phyloP scores from a whole-genome alignment of 1,140 invertebrate genomes.

The Radopholus similis region DNA sequence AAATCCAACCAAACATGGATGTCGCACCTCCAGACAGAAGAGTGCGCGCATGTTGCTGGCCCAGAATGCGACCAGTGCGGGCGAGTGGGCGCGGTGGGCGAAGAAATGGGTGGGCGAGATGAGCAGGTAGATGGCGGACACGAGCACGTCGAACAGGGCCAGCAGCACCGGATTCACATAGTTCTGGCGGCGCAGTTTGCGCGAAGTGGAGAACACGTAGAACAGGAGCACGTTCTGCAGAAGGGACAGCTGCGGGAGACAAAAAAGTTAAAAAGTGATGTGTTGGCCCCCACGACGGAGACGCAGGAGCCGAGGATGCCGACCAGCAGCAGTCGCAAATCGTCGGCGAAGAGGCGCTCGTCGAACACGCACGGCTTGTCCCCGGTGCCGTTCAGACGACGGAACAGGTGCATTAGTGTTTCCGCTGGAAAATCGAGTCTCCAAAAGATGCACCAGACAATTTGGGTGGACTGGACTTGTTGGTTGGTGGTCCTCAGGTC shows the following conservation, averaged over 20 bases:
- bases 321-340: conserved; percentile 26
- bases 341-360: conserved; percentile 1
- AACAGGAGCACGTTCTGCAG: conserved; percentile 44
- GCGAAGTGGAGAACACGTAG: conserved; percentile 52
- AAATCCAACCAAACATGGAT: background rate
- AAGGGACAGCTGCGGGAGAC: conserved; percentile 24
- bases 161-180: conserved; percentile 52
- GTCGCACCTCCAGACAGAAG: conserved; percentile 46
- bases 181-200: conserved; percentile 51
- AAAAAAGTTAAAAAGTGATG: conserved; percentile 2
- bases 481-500: too few relatives aligned
- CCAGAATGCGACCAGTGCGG: conserved; percentile 26
- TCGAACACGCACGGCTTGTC: background rate
- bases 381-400: background rate
- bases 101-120: conserved; percentile 45
- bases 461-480: too few relatives aligned
- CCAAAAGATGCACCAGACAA: too few relatives aligned
- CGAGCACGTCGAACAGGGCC: conserved; percentile 43
- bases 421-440: too few relatives aligned
- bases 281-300: conserved; percentile 11
- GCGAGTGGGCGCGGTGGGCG: conserved; percentile 20
- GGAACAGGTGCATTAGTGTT: background rate
- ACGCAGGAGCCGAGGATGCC: conserved; percentile 15
- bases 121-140: conserved; percentile 41
- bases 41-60: conserved; percentile 43